Evolutionary conservation across 1,140 invertebrate species (phyloP), one percentile per base, ranked within the genome.

Genomic region (Megalopta genalis): DNA sequence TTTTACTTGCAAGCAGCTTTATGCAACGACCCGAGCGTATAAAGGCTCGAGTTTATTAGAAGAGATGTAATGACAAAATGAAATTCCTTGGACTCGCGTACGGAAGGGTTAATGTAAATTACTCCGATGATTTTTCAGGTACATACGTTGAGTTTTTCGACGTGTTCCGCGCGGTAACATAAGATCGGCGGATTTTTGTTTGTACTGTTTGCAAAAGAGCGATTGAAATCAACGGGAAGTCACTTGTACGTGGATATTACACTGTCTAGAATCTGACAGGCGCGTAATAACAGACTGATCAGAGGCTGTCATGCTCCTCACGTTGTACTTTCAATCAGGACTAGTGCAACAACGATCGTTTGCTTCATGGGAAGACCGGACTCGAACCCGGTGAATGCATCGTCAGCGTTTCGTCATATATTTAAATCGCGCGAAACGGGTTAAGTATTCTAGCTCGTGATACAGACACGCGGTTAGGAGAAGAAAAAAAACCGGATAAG

Each of bases 311-410:
- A 77, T 60, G 59, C 46, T 66, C 54, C 60, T 81, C 77, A 54
- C 59, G 66, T 77, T 68, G 76, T 74, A 77, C 79, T 81, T 63
- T 70, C 74, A 68, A 77, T 81, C 74, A 68, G 23, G 70, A 72
- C 74, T 81, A 72, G 78, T 66, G 77, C 72, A 81, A 81, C 65
- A 67, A 79, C 76, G 68, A 66, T 32, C 74, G 52, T 57, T 49
- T 66, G 46, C 80, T 46, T 46, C 57, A 80, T 42, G 81, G 54
- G 63, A 66, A 66, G 39, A 77, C 32, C 18, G 27, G 25, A 27
- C 63, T 23, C n/a, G 60, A 21, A 16, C 39, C n/a, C 12, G 64
- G 39, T 2, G 39, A 66, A 18, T 66, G 64, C 64, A 25, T 42
- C 39, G 39, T 39, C 63, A 65, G 63, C 8, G 54, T 72, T 72